Base-by-base conservation (phyloP, 2,113 vertebrate species). In the Muntiacus muntjak region DNA sequence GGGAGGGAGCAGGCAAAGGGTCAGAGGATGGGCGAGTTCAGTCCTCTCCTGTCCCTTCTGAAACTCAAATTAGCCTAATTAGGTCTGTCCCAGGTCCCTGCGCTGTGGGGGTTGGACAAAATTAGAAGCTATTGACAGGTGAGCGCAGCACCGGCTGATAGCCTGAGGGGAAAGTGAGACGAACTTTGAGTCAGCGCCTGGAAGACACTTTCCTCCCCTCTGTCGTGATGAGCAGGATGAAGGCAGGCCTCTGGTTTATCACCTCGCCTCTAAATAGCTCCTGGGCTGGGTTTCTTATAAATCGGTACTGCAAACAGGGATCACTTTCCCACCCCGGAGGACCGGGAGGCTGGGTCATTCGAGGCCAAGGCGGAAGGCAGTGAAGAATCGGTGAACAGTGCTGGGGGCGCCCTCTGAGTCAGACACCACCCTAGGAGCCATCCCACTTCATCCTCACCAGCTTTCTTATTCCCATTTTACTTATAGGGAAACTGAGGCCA, bases 51-150 rank as follows among this genome's bases (percentile, higher is more conserved):
- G 58, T 94, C 97, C 92, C 87, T 79, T 7, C 92, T 93, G 97
- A 97, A 95, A 87, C 96, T 84, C 91, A 94, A 98, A 97, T 97
- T 47, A 95, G 93, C 96, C 79, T 98, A 97, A 98, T 97, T 95
- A 97, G 96, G 89, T 96, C 94, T 93, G 94, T 54, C 40, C 89
- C 43, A 7, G 78, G 13, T 52, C 19, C 0, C 23, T 67, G 78
- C 57, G 45, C 86, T 45, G 16, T 76, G 91, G 91, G 95, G 91
- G 94, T 52, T 50, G 84, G 95, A 97, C 93, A 92, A 92, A 98
- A 98, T 97, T 98, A 98, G 98, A 98, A 98, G 96, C 78, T 87
- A 91, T 43, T 96, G 98, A 97, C 92, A 94, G 98, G 97, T 89
- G 97, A 92, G 62, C 28, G 40, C 82, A 74, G 85, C n/a, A 9